Evolutionary conservation across 2,113 vertebrate species (phyloP), one percentile per base, ranked within the genome.

Genomic region (Lutjanus erythropterus): DNA sequence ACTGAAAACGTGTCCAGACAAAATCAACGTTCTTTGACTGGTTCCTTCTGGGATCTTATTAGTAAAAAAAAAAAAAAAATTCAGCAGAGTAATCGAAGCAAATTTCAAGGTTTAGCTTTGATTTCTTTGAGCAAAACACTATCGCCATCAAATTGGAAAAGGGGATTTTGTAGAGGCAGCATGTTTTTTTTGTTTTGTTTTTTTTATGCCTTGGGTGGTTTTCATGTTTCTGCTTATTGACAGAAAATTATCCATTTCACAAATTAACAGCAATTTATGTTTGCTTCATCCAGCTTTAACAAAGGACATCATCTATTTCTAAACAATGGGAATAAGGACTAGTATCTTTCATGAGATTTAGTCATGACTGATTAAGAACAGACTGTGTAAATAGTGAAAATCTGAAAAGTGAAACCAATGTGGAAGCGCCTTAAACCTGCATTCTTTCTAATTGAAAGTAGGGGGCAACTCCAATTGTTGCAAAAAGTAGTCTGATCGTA

Each of bases 31-130:
- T 15, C n/a, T 55, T 27, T 42, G 33, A 78, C 64, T n/a, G 25
- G 12, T 67, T 81, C 60, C 71, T 42, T 71, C 56, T 65, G 52
- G 83, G 69, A 81, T 47, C 46, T 52, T 80, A 80, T 80, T 71
- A 78, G 68, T 25, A 25, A 70, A 59, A n/a, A n/a, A n/a, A n/a
- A n/a, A n/a, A n/a, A 44, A 69, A 59, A 39, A 46, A 56, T 52
- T 67, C 47, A 35, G 58, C 71, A 23, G 56, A 16, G 1, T 52
- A 58, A 77, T 37, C 10, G 1, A 50, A 52, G n/a, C 9, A 44
- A 19, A 78, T 35, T 68, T 70, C 7, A 23, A 49, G 29, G n/a
- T 65, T 69, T 64, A 33, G 19, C 55, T 76, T 76, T 67, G 41
- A 78, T 73, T 52, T 42, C 15, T 66, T 1, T n/a, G 14, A 29